Base-by-base conservation (phyloP, 2,113 vertebrate species). In the Microcebus tavaratra region DNA sequence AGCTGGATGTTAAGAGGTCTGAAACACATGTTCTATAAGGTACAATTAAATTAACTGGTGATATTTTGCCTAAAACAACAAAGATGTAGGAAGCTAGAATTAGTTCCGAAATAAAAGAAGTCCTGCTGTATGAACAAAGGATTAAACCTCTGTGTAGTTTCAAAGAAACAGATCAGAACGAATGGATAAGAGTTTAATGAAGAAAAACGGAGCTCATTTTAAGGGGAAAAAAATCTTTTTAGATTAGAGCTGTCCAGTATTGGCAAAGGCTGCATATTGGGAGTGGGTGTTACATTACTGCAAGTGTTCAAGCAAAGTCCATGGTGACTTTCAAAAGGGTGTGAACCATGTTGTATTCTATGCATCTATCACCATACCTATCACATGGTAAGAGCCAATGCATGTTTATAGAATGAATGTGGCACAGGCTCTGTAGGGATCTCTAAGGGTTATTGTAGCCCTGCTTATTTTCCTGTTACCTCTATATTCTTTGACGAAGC, bases 121-220 rank as follows among this genome's bases (percentile, higher is more conserved):
- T 57, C 59, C 15, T 72, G 36, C n/a, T 70, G 0, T 8, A 50
- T 34, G 21, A 65, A 68, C 61, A 88, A 25, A 83, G 36, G 27
- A 80, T 61, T 36, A 73, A 83, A 83, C 9, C 29, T 61, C 23
- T 68, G 3, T 73, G 5, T 63, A 45, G 1, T 86, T 93, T 1
- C 65, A 88, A 93, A 90, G 21, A 42, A 93, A 88, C 75, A 94
- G 10, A 78, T 45, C 21, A 53, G 36, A 87, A 50, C 4, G 29
- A 83, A 29, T 9, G 10, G 31, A 5, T 63, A n/a, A 88, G n/a
- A 78, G 6, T 76, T 61, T 67, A 39, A 48, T 42, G 48, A 75
- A 85, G 88, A 75, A 61, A 12, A 84, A 18, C 59, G 14, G 65
- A 81, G 53, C 17, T 95, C 48, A 76, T 4, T 55, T 78, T 76